A percentile compares a stretch with the other conserved stretches of the same genome.
These are phyloP conservation scores for Grantiella picta DNA, from an alignment of 2,113 vertebrate genomes.

Conservation along the genomic window DNA sequence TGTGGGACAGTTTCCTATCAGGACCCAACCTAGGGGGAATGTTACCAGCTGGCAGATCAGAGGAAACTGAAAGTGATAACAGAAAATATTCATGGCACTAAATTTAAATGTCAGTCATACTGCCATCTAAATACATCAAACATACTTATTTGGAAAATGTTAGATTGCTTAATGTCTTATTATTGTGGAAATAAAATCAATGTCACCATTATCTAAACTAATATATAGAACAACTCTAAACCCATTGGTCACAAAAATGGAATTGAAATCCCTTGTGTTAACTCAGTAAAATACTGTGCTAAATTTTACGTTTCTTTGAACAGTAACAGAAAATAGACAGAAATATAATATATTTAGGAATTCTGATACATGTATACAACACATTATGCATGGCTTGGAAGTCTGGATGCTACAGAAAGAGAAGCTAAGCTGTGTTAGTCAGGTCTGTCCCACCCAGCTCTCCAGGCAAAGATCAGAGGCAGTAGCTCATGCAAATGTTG, in stretches of 20 bases:
- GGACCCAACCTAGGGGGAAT: not conserved
- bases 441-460: not conserved
- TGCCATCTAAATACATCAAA: not conserved
- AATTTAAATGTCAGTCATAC: not conserved
- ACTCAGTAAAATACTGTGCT: not conserved
- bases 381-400: not conserved
- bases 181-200: not conserved
- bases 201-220: not conserved
- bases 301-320: not conserved
- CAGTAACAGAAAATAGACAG: not conserved
- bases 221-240: not conserved
- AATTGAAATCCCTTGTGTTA: not conserved
- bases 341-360: not conserved
- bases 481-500: not conserved
- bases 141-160: not conserved
- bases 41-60: not conserved
- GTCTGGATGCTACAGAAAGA: not conserved
- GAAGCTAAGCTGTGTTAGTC: not conserved
- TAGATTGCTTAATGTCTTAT: not conserved
- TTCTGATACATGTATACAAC: not conserved
- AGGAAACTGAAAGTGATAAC: not conserved
- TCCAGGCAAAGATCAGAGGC: not conserved
- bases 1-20: not conserved
- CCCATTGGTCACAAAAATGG: not conserved
- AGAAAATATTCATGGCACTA: not conserved